Evolutionary conservation across 2,797 vertebrate genomes (phyloP), one percentile per base, ranked within the genome.

Genomic region (Liasis olivaceus): DNA sequence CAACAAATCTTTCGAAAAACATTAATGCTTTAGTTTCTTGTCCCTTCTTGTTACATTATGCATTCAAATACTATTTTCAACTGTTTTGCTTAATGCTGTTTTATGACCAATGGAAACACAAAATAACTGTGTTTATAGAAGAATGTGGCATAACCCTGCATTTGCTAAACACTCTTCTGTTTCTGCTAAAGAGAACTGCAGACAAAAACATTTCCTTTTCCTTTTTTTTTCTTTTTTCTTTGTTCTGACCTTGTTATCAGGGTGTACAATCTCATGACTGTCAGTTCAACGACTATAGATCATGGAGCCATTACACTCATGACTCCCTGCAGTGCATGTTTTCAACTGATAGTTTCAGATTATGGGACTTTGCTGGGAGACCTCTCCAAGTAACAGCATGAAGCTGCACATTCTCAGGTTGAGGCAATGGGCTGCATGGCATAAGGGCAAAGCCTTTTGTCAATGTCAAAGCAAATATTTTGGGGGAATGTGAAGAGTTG

Each of bases 271-370:
- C 72, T 81, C 20, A 6, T 85, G 81, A 28, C 60, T 85, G 26
- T 31, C 69, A 51, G 9, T 54, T 60, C 62, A 85, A 51, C 20
- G 12, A 85, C n/a, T 86, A 36, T 2, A 89, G 62, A 59, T 66
- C 69, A 69, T 24, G 4, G 22, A 60, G 63, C 22, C 51, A 85
- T 64, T 69, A 77, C 92, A 94, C 91, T 89, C 89, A 91, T 87
- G 93, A 95, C 87, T 90, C 72, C 85, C 69, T 88, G 81, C 51
- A 91, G 31, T 87, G 88, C 81, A 62, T 56, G 63, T 94, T 91
- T 91, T 93, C 91, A 91, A 88, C 51, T 92, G 91, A 91, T 88
- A 66, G 89, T 89, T 94, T 84, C 94, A 89, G 9, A 91, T 95
- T 94, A 54, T 90, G 81, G 9, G 64, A 91, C 66, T 58, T 85